A percentile compares a stretch with the other conserved stretches of the same genome.
phyloP scores from a whole-genome alignment of 2,113 vertebrate species.

The Notarius lentiginosus region DNA sequence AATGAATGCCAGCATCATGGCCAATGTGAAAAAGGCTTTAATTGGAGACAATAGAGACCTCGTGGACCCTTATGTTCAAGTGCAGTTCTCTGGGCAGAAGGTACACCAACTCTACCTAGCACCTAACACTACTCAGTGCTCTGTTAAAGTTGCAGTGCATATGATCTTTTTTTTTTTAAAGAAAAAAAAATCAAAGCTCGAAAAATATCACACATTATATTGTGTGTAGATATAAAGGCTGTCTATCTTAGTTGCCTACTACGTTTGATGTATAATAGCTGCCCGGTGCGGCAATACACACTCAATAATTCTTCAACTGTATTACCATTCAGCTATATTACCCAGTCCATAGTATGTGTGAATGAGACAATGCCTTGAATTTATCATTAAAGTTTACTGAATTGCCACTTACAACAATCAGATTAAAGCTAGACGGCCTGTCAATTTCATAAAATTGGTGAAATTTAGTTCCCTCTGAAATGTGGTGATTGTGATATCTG shows the following conservation, averaged over 20 bases:
- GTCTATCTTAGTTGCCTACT: neutral
- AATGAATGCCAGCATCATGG: constrained; percentile 99
- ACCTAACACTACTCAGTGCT: neutral
- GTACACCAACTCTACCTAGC: constrained; percentile 62
- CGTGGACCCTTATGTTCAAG: constrained; percentile 93
- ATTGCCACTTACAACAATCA: neutral
- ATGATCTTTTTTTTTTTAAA: neutral
- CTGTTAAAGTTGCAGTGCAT: neutral
- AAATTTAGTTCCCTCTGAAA: too few species aligned
- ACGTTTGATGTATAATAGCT: neutral
- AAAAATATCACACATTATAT: neutral
- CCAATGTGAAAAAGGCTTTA: constrained; percentile 96
- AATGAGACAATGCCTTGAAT: neutral
- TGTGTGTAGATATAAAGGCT: neutral
- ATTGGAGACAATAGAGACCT: constrained; percentile 96
- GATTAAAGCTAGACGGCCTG: neutral
- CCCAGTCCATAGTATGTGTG: neutral
- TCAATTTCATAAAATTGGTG: too few species aligned
- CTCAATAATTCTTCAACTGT: neutral
- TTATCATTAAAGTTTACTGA: neutral
- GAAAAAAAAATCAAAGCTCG: neutral
- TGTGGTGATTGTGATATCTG: too few species aligned
- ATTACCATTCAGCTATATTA: neutral
- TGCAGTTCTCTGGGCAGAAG: constrained; percentile 93
- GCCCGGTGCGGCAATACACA: neutral